phyloP scores from a whole-genome alignment of 2,113 vertebrate species.

The Ptyas mucosa region DNA sequence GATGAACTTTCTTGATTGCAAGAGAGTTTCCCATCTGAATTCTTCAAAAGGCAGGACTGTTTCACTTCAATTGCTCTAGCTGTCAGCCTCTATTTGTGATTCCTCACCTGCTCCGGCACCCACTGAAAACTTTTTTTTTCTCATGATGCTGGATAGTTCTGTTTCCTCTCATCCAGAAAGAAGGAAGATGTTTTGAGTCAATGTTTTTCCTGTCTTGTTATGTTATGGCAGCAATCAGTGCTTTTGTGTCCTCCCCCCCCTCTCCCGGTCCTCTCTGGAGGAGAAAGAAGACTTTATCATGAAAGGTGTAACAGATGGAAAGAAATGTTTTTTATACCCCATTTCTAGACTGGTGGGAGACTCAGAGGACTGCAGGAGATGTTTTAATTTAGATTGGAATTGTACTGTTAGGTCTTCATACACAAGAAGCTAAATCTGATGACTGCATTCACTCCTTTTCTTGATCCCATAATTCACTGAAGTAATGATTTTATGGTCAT shows the following conservation, averaged over 20 bases:
- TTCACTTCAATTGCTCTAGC: slow-evolving; percentile 12
- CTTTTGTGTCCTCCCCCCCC: not conserved
- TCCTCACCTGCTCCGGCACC: not conserved
- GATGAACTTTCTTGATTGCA: slow-evolving; percentile 13
- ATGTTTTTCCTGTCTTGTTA: not conserved
- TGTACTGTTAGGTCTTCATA: not conserved
- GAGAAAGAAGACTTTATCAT: not conserved
- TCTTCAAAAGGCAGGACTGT: not conserved
- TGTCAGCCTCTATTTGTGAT: not conserved
- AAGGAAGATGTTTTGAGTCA: not conserved
- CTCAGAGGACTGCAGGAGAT: not conserved
- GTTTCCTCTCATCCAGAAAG: not conserved
- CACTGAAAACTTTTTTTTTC: not conserved
- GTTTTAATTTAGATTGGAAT: not conserved
- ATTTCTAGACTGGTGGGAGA: not conserved
- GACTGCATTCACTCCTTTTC: not conserved
- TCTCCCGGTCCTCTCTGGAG: not conserved
- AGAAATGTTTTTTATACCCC: not conserved
- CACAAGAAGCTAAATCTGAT: not conserved
- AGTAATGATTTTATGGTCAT: not conserved
- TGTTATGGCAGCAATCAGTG: not conserved
- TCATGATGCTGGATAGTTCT: slow-evolving; percentile 8
- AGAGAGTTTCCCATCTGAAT: not conserved
- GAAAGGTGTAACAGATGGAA: not conserved
- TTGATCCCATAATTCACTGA: not conserved